Evolutionary conservation across 2,113 vertebrate genomes (phyloP).

Genomic region (Sisor rabdophorus): DNA sequence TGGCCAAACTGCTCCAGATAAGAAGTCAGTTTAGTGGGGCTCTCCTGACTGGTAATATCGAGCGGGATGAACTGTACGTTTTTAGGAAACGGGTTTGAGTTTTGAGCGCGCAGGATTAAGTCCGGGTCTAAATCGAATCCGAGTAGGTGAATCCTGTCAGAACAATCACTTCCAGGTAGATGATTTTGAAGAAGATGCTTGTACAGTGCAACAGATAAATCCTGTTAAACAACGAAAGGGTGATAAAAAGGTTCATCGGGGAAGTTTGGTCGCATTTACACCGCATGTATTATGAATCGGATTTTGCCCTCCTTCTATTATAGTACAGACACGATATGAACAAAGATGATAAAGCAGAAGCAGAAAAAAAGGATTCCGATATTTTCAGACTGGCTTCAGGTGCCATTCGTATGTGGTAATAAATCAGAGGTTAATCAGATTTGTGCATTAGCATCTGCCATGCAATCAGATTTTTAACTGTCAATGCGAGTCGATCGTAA

Average conservation of each 20-base stretch:
- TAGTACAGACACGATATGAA: too few species aligned
- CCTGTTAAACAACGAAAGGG: slow-evolving; percentile 62
- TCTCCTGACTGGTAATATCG: slow-evolving; percentile 76
- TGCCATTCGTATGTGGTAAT: too few species aligned
- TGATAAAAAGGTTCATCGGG: neutral
- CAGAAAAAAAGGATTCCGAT: too few species aligned
- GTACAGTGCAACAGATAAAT: slow-evolving; percentile 84
- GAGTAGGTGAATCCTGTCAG: slow-evolving; percentile 68
- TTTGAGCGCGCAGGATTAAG: slow-evolving; percentile 75
- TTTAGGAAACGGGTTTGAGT: slow-evolving; percentile 73
- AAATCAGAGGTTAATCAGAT: too few species aligned
- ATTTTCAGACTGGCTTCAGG: too few species aligned
- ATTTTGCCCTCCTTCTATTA: too few species aligned
- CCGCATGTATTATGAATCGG: too few species aligned
- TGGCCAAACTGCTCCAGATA: slow-evolving; percentile 70
- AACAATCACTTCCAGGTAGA: neutral
- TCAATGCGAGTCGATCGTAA: too few species aligned
- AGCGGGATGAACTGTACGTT: slow-evolving; percentile 76
- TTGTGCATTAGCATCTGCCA: too few species aligned
- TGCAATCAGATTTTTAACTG: too few species aligned
- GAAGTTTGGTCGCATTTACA: too few species aligned
- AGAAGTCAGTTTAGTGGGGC: slow-evolving; percentile 60
- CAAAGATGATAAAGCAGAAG: too few species aligned
- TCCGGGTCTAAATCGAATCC: slow-evolving; percentile 85
- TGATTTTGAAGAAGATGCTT: slow-evolving; percentile 73